Conservation (phyloP, 2,888 invertebrate species). For the Eupeodes luniger region DNA sequence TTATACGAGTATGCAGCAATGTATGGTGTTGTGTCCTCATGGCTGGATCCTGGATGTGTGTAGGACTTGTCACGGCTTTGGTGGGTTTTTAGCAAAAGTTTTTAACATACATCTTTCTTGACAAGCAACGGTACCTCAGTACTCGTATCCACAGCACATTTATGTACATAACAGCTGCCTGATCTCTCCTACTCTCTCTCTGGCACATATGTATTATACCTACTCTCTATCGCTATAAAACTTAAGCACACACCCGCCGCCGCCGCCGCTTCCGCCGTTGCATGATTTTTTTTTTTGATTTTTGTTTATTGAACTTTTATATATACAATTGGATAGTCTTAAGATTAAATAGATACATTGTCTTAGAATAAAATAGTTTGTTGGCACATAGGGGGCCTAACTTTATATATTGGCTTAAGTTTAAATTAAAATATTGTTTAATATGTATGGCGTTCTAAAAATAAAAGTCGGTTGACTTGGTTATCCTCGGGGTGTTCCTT, state of each 20-base stretch:
- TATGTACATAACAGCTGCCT: slow-evolving; percentile 44
- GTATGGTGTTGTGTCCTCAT: slow-evolving; percentile 17
- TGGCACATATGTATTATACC: too few species aligned
- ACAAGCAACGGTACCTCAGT: slow-evolving; percentile 24
- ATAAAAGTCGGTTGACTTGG: too few species aligned
- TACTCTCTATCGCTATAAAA: background rate
- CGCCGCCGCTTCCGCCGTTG: background rate
- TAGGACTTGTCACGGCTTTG: slow-evolving; percentile 59
- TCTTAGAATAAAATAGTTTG: too few species aligned
- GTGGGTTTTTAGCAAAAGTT: slow-evolving; percentile 65
- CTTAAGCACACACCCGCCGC: slow-evolving; percentile 15
- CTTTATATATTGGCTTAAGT: too few species aligned
- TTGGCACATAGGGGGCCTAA: too few species aligned
- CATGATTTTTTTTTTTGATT: too few species aligned
- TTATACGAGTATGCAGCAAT: background rate
- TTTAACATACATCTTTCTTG: slow-evolving; percentile 65
- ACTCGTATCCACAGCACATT: background rate
- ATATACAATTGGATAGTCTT: too few species aligned
- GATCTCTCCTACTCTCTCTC: background rate
- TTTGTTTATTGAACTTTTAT: too few species aligned
- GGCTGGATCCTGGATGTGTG: slow-evolving; percentile 1
- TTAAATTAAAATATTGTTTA: too few species aligned
- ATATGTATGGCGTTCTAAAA: too few species aligned
- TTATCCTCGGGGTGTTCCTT: too few species aligned
- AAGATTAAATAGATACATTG: too few species aligned